Base-by-base conservation (phyloP, 2,888 invertebrate genomes). In the Myopa tessellatipennis region DNA sequence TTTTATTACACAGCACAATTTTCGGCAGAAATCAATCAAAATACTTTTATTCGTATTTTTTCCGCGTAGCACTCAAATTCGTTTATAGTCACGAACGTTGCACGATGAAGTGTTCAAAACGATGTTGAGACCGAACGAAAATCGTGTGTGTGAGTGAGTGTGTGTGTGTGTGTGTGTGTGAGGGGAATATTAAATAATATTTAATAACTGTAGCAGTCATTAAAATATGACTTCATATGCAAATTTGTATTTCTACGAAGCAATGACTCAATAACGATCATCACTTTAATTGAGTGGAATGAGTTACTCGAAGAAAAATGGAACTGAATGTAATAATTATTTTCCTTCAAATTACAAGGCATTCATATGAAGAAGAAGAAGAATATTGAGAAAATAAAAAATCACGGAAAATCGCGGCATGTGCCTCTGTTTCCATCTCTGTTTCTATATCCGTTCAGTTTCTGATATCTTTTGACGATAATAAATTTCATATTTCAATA, bases 1-100 rank as follows among this genome's bases (percentile, higher is more conserved):
- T 74, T 50, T 74, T 74, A 58, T 74, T 36, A 12, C 38, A 52
- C 12, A 38, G n/a, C 14, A n/a, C 58, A 38, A 45, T 18, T 52
- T 38, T 50, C 74, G 74, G 74, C 67, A 55, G 45, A 74, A 74
- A 74, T 74, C 74, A 74, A 74, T 74, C 74, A 67, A 18, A 60
- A 16, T 16, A n/a, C 10, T 74, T 45, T 45, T 45, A 45, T 45
- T 26, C 8, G 16, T 67, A 65, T 67, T 74, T 45, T 34, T 74
- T 74, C 67, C 67, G 10, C 67, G 65, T 65, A 1, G 2, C 38
- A 36, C 26, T 61, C 10, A 18, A 61, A 61, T 61, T 26, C 61
- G 61, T 36, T 65, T 65, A 65, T 14, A 38, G 36, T 38, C 38
- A 61, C 61, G 61, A 8, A n/a, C 61, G 26, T 4, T 18, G n/a